Evolutionary conservation across 2,113 vertebrate genomes (phyloP), one percentile per base, ranked within the genome.

Genomic region (Excalfactoria chinensis): DNA sequence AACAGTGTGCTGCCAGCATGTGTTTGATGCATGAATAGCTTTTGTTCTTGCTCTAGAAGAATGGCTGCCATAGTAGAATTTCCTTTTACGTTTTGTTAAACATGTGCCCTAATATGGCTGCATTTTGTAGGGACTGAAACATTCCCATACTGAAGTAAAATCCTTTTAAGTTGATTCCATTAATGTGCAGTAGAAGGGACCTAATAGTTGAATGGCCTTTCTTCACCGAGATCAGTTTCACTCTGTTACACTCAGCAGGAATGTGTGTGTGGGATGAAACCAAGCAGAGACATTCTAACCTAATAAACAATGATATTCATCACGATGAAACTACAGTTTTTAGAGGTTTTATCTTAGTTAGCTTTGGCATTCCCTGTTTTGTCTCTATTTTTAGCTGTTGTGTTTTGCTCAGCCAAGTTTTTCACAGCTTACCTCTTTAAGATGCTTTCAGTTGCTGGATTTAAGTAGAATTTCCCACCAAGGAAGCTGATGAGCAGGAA

Each of bases 21-120:
- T 30, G 34, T 72, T 84, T 72, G 71, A 62, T 86, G 44, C 49
- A 40, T 89, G 78, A 96, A 95, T 95, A 91, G 81, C 66, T 94
- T 92, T 95, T 96, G 63, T 94, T 93, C 68, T 70, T 92, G 28
- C 32, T 49, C 34, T 53, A 19, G 21, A 75, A 64, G 59, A 95
- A 76, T 72, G 67, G 58, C 44, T 3, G 1, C 64, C 49, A 46
- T 71, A 49, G 40, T 56, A 68, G 28, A 46, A 40, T 91, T 91
- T 80, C 64, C 74, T 87, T 80, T 84, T 74, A 37, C 64, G 95
- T 93, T 72, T 37, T 78, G 8, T 80, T 83, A 56, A 46, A 66
- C 69, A 30, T 79, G 83, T 63, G 14, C 40, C 15, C 25, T 9
- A 73, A 5, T 69, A 16, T 81, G 30, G 2, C 18, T 93, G 14